phyloP scores from a whole-genome alignment of 1,140 invertebrate genomes.

The Drosophila nikananu region DNA sequence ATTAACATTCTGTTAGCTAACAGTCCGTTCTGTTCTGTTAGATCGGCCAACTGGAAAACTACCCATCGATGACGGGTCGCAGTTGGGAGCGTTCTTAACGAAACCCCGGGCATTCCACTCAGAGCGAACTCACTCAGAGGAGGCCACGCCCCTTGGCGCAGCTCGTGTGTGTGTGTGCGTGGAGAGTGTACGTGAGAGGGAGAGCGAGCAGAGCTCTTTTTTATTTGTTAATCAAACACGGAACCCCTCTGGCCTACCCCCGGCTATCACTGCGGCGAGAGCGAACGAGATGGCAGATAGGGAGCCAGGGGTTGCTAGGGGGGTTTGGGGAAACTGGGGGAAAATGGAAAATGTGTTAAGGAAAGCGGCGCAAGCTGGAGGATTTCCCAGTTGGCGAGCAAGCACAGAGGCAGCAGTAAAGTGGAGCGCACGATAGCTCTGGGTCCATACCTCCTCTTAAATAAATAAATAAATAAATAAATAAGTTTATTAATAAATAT shows the following conservation, averaged over 20 bases:
- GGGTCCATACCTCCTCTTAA: neutral
- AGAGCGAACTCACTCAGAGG: conserved; percentile 24
- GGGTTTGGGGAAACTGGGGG: neutral
- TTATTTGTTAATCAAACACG: conserved; percentile 80
- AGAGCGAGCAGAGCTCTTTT: conserved; percentile 63
- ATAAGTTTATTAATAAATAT: neutral
- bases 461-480: neutral
- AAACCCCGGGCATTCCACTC: conserved; percentile 36
- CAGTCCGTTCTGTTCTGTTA: conserved; percentile 14
- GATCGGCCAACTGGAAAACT: conserved; percentile 39
- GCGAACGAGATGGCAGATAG: conserved; percentile 42
- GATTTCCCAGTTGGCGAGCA: conserved; percentile 63
- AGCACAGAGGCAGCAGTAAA: conserved; percentile 55
- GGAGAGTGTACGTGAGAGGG: conserved; percentile 3
- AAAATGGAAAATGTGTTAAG: conserved; percentile 40
- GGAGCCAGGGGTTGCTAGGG: conserved; percentile 3
- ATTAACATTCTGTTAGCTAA: conserved; percentile 21
- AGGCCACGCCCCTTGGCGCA: conserved; percentile 24
- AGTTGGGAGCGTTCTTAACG: conserved; percentile 43
- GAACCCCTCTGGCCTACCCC: conserved; percentile 55
- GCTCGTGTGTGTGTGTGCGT: conserved; percentile 5
- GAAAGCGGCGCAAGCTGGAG: conserved; percentile 39
- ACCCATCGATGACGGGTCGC: conserved; percentile 9
- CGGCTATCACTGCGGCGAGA: conserved; percentile 16
- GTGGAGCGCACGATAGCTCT: conserved; percentile 57